Evolutionary conservation across 2,888 invertebrate species (phyloP).

Genomic region (Gibbula magus): DNA sequence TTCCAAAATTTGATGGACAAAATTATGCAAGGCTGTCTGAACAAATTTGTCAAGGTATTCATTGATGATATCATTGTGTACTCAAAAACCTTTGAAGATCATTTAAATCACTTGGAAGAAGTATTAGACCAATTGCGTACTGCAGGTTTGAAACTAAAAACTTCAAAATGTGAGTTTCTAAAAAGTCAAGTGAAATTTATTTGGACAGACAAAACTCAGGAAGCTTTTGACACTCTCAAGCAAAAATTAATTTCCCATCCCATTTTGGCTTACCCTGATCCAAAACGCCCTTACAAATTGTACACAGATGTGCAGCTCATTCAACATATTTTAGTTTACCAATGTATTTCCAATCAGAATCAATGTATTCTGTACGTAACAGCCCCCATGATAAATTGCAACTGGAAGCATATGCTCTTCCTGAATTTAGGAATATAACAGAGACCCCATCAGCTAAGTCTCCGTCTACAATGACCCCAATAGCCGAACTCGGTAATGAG

Average conservation of each 20-base stretch:
- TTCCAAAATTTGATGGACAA: conserved; percentile 18
- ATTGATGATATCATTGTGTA: conserved; percentile 24
- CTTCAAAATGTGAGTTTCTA: conserved; percentile 28
- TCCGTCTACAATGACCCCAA: too few species aligned
- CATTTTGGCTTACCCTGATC: conserved; percentile 19
- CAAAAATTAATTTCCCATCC: background rate
- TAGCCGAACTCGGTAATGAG: too few species aligned
- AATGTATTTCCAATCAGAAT: too few species aligned
- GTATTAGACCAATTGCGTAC: conserved; percentile 20
- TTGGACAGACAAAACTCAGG: conserved; percentile 4
- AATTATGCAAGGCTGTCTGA: conserved; percentile 17
- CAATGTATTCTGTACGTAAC: too few species aligned
- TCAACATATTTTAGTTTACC: too few species aligned
- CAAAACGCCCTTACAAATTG: background rate
- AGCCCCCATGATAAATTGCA: too few species aligned
- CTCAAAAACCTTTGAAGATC: conserved; percentile 15
- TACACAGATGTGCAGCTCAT: conserved; percentile 28
- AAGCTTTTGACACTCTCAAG: conserved; percentile 18
- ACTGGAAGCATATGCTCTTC: too few species aligned
- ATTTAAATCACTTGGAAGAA: conserved; percentile 17
- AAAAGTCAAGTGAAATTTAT: background rate
- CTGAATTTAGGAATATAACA: too few species aligned
- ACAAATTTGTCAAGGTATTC: conserved; percentile 16
- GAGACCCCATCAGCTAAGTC: too few species aligned
- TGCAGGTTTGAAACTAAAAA: conserved; percentile 30